phyloP scores from a whole-genome alignment of 2,888 invertebrate genomes.

The Erannis defoliaria region DNA sequence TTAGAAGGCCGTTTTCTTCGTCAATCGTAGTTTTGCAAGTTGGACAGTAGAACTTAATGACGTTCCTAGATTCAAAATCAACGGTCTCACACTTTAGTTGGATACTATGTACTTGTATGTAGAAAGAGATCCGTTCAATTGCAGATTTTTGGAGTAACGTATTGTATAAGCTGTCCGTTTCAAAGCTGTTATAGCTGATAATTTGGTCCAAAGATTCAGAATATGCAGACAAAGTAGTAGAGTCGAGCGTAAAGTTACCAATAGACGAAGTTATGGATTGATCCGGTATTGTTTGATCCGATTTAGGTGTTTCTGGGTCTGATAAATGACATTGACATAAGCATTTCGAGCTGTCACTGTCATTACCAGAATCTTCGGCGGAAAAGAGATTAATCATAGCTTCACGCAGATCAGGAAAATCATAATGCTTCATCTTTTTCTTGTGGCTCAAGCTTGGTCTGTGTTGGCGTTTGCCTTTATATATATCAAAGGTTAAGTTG shows the following conservation, averaged over 20 bases:
- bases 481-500: constrained; percentile 52
- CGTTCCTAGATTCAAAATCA: constrained; percentile 60
- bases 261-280: constrained; percentile 77
- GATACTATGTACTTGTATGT: constrained; percentile 78
- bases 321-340: constrained; percentile 51
- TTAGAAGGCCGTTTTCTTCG: constrained; percentile 70
- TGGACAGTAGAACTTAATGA: constrained; percentile 70
- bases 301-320: constrained; percentile 67
- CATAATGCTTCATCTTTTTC: constrained; percentile 72
- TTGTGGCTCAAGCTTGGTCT: constrained; percentile 59
- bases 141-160: constrained; percentile 73
- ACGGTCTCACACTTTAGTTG: constrained; percentile 65
- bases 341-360: constrained; percentile 58
- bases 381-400: constrained; percentile 70
- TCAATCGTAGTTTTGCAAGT: constrained; percentile 63
- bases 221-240: constrained; percentile 73
- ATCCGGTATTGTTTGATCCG: constrained; percentile 56
- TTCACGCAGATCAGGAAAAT: constrained; percentile 76
- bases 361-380: constrained; percentile 44
- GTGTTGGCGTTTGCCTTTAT: constrained; percentile 56
- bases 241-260: constrained; percentile 76
- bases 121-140: constrained; percentile 77
- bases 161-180: constrained; percentile 62
- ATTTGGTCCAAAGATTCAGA: constrained; percentile 77
- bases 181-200: constrained; percentile 78